Conservation (phyloP, 53 echinoderm and acorn worm species). For the Temnopleurus reevesii region DNA sequence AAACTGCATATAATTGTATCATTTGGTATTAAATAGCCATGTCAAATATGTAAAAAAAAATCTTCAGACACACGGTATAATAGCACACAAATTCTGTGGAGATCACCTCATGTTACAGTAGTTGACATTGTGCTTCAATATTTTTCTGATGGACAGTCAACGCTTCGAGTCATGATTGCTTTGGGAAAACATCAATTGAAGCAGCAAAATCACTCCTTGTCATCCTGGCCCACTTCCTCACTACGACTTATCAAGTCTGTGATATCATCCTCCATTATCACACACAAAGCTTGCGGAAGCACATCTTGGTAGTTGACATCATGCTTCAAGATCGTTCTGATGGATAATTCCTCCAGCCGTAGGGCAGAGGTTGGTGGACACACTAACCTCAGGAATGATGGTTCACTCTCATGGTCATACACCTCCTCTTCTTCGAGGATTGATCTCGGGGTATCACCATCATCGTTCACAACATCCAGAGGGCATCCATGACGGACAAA, state of each 20-base stretch:
- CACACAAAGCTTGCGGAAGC: neutral
- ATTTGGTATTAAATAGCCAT: too few species aligned
- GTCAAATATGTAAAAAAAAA: too few species aligned
- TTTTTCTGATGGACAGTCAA: too few species aligned
- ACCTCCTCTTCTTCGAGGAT: neutral
- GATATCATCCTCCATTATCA: neutral
- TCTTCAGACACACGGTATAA: too few species aligned
- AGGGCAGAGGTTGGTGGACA: neutral
- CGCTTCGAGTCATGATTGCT: too few species aligned
- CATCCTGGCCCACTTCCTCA: neutral
- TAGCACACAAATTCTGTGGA: too few species aligned
- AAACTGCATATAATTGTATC: too few species aligned
- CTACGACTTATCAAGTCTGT: neutral
- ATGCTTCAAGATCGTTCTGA: neutral
- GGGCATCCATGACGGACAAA: slow-evolving; percentile 12
- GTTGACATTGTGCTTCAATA: too few species aligned
- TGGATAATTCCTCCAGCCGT: neutral
- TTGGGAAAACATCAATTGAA: too few species aligned
- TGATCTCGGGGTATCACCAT: neutral
- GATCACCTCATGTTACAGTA: too few species aligned
- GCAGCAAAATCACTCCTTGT: neutral
- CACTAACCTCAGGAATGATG: neutral
- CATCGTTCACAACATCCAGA: neutral
- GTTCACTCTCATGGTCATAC: neutral
- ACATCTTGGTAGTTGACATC: neutral